Conservation (phyloP, 64 coral and sea anemone genomes). For the Acropora yongei region DNA sequence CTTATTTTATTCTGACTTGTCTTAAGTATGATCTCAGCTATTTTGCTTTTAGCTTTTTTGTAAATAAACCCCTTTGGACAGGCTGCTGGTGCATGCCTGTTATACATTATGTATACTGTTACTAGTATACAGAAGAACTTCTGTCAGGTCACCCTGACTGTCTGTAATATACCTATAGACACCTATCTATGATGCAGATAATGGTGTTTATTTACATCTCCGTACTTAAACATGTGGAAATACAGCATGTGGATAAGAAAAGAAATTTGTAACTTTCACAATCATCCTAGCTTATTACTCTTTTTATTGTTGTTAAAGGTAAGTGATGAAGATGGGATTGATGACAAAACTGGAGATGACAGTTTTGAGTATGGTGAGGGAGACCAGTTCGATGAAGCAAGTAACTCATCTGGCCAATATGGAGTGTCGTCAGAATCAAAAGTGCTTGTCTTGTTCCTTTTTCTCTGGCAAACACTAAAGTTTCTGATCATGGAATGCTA, state of each 20-base stretch:
- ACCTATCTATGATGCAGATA: too few species aligned
- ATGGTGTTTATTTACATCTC: not conserved
- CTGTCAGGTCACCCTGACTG: not conserved
- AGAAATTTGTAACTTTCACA: not conserved
- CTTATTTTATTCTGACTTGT: too few species aligned
- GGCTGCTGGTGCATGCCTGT: too few species aligned
- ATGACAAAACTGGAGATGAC: slow-evolving; percentile 13
- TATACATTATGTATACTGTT: too few species aligned
- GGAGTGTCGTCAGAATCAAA: slow-evolving; percentile 43
- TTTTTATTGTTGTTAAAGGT: not conserved
- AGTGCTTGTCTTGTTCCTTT: too few species aligned
- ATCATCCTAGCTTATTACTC: not conserved
- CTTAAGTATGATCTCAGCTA: too few species aligned
- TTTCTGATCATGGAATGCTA: too few species aligned
- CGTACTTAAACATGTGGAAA: not conserved
- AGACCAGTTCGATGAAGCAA: not conserved
- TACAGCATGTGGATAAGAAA: not conserved
- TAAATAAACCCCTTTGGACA: too few species aligned
- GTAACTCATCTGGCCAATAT: slow-evolving; percentile 2
- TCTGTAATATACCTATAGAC: not conserved
- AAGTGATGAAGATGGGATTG: slow-evolving; percentile 22
- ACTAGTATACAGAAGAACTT: too few species aligned
- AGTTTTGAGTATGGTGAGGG: slow-evolving; percentile 16
- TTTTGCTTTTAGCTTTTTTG: too few species aligned
- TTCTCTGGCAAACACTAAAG: too few species aligned